phyloP scores from a whole-genome alignment of 1,140 invertebrate species.

The Hypothenemus hampei region DNA sequence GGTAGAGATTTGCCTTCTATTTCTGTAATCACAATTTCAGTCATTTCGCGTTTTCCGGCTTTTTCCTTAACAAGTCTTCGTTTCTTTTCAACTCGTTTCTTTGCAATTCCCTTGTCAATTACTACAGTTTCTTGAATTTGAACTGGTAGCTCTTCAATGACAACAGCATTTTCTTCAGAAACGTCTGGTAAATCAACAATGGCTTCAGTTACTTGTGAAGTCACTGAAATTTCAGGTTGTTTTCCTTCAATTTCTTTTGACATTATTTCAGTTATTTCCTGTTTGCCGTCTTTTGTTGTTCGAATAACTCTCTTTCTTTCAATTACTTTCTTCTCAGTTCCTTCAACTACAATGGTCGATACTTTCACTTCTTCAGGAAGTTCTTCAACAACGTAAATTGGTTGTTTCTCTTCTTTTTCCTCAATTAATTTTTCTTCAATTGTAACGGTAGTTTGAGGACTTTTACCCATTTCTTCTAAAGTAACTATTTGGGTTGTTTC shows the following conservation, averaged over 20 bases:
- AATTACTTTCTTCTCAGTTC: slow-evolving; percentile 34
- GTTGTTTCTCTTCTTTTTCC: slow-evolving; percentile 3
- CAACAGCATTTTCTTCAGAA: slow-evolving; percentile 4
- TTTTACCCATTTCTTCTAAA: slow-evolving; percentile 41
- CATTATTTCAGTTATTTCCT: slow-evolving; percentile 42
- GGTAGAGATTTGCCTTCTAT: slow-evolving; percentile 15
- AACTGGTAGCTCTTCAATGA: slow-evolving; percentile 27
- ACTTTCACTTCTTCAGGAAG: slow-evolving; percentile 39
- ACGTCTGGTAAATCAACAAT: slow-evolving; percentile 29
- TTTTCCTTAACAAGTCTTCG: slow-evolving; percentile 30
- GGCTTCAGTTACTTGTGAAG: slow-evolving; percentile 41
- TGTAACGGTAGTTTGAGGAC: slow-evolving; percentile 37
- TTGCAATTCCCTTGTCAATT: slow-evolving; percentile 28
- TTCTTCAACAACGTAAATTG: slow-evolving; percentile 40
- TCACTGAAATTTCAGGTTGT: slow-evolving; percentile 38
- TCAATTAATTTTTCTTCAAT: slow-evolving; percentile 31
- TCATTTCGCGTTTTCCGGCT: slow-evolving; percentile 21
- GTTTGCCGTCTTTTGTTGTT: slow-evolving; percentile 37
- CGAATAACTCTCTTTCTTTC: slow-evolving; percentile 42
- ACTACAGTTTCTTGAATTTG: slow-evolving; percentile 37
- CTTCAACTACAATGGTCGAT: slow-evolving; percentile 36
- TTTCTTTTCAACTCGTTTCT: slow-evolving; percentile 34
- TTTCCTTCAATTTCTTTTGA: slow-evolving; percentile 45
- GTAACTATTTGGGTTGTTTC: slow-evolving; percentile 39
- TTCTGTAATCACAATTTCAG: slow-evolving; percentile 12